phyloP scores from a whole-genome alignment of 2,797 vertebrate genomes.

The Acanthurus lineatus region DNA sequence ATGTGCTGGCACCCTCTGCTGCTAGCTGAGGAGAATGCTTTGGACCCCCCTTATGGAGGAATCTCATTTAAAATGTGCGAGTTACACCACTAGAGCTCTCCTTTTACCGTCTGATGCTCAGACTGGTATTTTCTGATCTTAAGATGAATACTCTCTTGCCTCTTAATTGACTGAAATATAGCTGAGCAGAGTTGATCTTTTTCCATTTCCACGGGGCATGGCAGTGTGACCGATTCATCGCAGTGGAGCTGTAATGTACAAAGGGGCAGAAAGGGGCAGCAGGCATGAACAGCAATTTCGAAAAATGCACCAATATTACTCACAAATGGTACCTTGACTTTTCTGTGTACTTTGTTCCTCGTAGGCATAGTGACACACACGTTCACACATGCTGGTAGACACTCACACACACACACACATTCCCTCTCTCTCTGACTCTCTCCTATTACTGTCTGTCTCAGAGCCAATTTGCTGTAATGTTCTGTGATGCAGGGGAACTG shows the following conservation, averaged over 20 bases:
- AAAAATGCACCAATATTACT: slow-evolving; percentile 7
- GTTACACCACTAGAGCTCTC: slow-evolving; percentile 28
- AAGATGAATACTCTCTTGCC: background rate
- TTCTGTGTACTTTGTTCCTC: slow-evolving; percentile 29
- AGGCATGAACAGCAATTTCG: background rate
- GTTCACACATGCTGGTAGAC: slow-evolving; percentile 21
- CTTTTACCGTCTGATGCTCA: slow-evolving; percentile 2
- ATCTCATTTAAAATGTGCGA: slow-evolving; percentile 17
- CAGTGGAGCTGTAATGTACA: slow-evolving; percentile 21
- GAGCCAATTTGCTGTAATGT: slow-evolving; percentile 73
- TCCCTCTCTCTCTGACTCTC: slow-evolving; percentile 34
- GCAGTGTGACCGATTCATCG: slow-evolving; percentile 4
- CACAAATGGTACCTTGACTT: slow-evolving; percentile 18
- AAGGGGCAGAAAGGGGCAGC: background rate
- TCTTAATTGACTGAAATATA: slow-evolving; percentile 9
- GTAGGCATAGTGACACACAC: slow-evolving; percentile 4
- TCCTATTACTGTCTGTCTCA: slow-evolving; percentile 63
- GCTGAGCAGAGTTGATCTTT: slow-evolving; percentile 5
- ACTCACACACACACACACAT: slow-evolving; percentile 19
- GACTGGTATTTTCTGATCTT: background rate
- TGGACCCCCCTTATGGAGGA: background rate
- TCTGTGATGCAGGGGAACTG: slow-evolving; percentile 55
- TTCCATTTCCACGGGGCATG: background rate
- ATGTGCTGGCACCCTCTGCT: slow-evolving; percentile 85
- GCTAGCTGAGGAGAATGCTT: slow-evolving; percentile 71